Base-by-base conservation (phyloP, 2,888 invertebrate species). In the Dermolepida albohirtum region DNA sequence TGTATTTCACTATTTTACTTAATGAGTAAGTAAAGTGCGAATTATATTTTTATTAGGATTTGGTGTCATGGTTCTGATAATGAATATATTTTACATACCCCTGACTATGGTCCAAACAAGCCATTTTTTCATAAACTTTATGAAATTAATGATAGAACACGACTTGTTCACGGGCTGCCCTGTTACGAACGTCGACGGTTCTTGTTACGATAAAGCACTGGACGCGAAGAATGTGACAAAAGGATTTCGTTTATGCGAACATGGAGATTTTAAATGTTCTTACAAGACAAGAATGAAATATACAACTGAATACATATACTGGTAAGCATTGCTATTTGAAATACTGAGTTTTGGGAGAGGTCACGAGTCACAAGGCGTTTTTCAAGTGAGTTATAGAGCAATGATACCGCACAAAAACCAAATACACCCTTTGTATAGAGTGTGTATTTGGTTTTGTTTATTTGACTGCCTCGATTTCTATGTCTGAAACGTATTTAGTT, bases 31-130 rank as follows among this genome's bases (percentile, higher is more conserved):
- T n/a, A n/a, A n/a, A n/a, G n/a, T n/a, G n/a, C n/a, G n/a, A n/a
- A n/a, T n/a, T n/a, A n/a, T n/a, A n/a, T 22, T 22, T 55, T 65
- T 71, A 71, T 59, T 47, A 73, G 74, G 75, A 7, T 69, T 71
- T 41, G 70, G 72, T 34, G 64, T 73, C 2, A 43, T 68, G 49
- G 59, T 74, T 14, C 68, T 74, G 51, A 4, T 73, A 22, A 49
- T 72, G 51, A 74, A 75, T 62, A 52, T 71, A 5, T 43, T 68
- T 14, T 72, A 72, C 47, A 51, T 71, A 12, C 73, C 73, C 2
- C 5, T 72, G 11, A 67, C 67, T 4, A 55, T 67, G 22, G 66
- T 67, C 0, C 57, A 66, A 14, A 69, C 52, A 11, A 70, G 71
- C 12, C 41, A 69, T 12, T 67, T 70, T 47, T 62, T 74, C 8